These are phyloP conservation scores for Stramonita haemastoma DNA, from an alignment of 2,888 invertebrate genomes.

Conservation along the genomic window DNA sequence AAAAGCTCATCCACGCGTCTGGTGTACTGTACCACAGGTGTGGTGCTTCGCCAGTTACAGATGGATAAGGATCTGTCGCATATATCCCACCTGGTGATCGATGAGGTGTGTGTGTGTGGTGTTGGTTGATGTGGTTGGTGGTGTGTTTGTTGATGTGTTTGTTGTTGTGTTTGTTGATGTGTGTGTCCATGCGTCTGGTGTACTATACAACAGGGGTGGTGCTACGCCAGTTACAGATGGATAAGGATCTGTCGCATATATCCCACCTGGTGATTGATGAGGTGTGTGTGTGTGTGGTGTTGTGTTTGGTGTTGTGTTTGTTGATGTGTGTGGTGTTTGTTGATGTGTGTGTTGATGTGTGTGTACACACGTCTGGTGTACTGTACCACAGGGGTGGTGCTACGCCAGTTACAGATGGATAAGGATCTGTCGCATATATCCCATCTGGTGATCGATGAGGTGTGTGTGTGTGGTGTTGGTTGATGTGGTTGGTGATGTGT, in stretches of 20 bases:
- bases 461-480: constrained; percentile 46
- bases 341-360: too few species aligned
- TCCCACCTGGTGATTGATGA: constrained; percentile 75
- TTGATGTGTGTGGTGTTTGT: too few species aligned
- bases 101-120: constrained; percentile 69
- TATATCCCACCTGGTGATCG: constrained; percentile 73
- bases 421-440: constrained; percentile 63
- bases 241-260: too few species aligned
- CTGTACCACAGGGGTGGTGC: constrained; percentile 92
- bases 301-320: constrained; percentile 43
- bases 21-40: constrained; percentile 92
- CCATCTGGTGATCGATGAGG: constrained; percentile 76
- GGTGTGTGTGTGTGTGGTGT: constrained; percentile 69
- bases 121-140: too few species aligned
- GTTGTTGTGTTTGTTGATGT: constrained; percentile 73
- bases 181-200: constrained; percentile 14
- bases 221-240: too few species aligned
- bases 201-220: constrained; percentile 81
- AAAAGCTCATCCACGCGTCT: constrained; percentile 65
- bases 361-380: constrained; percentile 82
- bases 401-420: constrained; percentile 88
- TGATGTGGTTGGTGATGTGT: too few species aligned
- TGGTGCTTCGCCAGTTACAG: constrained; percentile 89
- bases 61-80: constrained; percentile 79
- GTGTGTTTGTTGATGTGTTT: not conserved